phyloP scores from a whole-genome alignment of 1,140 invertebrate genomes.

The Solen grandis region DNA sequence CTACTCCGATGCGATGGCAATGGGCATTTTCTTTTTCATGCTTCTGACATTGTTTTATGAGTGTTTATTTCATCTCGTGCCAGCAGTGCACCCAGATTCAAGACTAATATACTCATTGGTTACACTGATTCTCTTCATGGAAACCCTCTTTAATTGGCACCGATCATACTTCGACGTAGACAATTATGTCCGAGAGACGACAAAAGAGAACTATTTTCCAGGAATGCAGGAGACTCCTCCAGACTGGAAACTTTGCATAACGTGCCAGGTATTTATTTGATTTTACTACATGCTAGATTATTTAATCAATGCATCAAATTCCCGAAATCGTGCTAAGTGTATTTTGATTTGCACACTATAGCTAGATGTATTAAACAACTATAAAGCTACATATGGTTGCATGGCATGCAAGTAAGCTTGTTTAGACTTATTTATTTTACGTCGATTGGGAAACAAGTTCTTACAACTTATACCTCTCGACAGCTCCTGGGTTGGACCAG shows the following conservation, averaged over 20 bases:
- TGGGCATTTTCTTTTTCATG: constrained; percentile 41
- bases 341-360: too few relatives aligned
- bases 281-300: too few relatives aligned
- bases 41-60: constrained; percentile 12
- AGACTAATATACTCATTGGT: constrained; percentile 16
- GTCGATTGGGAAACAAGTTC: too few relatives aligned
- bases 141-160: constrained; percentile 43
- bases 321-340: too few relatives aligned
- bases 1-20: constrained; percentile 7
- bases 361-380: too few relatives aligned
- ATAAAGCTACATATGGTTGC: too few relatives aligned
- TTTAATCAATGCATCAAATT: too few relatives aligned
- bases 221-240: constrained; percentile 29
- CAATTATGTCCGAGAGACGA: constrained; percentile 42
- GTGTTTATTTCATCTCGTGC: constrained; percentile 20
- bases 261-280: constrained; percentile 28
- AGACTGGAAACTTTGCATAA: constrained; percentile 44
- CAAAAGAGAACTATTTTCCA: constrained; percentile 45
- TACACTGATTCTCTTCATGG: constrained; percentile 5
- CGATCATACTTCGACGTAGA: constrained; percentile 41
- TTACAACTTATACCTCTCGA: too few relatives aligned
- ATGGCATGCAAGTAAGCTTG: too few relatives aligned
- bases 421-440: too few relatives aligned
- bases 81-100: background rate
- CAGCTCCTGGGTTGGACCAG: too few relatives aligned